Base-by-base conservation (phyloP, 1,140 invertebrate species). In the Cotesia glomerata region DNA sequence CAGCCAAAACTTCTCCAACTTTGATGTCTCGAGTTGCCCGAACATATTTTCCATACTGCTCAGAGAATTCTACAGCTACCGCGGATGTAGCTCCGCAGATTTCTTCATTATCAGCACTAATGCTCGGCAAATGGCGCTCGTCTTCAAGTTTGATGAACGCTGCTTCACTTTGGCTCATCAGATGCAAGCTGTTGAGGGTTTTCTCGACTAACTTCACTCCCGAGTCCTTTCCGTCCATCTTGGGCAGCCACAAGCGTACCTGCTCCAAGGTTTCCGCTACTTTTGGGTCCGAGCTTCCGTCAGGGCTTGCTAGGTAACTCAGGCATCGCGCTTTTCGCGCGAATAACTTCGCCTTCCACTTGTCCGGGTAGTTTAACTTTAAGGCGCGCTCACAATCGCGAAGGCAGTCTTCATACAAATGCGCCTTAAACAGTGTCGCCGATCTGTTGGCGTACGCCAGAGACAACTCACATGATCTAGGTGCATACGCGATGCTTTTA, bases 1-100 rank as follows among this genome's bases (percentile, higher is more conserved):
- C 85, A 45, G 92, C 91, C 5, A 97, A 75, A 11, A 95, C 85
- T 81, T 96, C 93, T 5, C 94, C 95, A 14, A 91, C 88, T 74
- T 86, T 80, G 62, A 93, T 89, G 81, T 92, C 88, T 69, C 88
- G 84, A 32, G 85, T 89, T 1, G 92, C 91, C 52, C 90, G 79
- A 16, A 93, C 85, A 79, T 90, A 89, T 58, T 91, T 86, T 0
- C 92, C 92, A 77, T 89, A 88, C 59, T 89, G 84, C 70, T 88
- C 75, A 2, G 67, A 62, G 26, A 76, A 73, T 18, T 61, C 39
- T 2, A 75, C 7, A 9, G 9, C 58, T 7, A 75, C 34, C 2
- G 71, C 63, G 8, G 58, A 52, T 9, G 71, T 68, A 49, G 67
- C 58, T n/a, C 74, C 74, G 1, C 64, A 58, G 13, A 75, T 68